Conservation (phyloP, 2,797 vertebrate genomes). For the Sebastes nivosus region DNA sequence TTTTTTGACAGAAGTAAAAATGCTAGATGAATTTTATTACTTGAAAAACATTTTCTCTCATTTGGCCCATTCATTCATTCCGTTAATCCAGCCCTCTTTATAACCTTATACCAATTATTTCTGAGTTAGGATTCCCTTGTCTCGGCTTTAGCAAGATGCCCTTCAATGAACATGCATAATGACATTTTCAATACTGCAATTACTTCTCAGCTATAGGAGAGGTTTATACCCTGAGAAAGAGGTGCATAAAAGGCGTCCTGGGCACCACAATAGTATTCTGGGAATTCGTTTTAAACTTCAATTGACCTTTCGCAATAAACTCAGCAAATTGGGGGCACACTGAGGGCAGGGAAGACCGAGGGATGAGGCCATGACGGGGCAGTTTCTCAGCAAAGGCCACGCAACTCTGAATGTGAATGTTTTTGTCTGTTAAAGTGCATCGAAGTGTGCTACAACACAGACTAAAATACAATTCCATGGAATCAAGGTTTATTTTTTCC, state of each 20-base stretch:
- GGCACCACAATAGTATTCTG: background rate
- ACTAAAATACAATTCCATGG: background rate
- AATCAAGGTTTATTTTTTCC: background rate
- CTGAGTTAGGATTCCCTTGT: background rate
- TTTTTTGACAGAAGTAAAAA: background rate
- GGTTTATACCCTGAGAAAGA: conserved; percentile 3
- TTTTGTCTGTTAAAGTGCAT: background rate
- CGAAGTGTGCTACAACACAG: background rate
- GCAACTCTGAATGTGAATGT: background rate
- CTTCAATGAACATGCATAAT: conserved; percentile 25
- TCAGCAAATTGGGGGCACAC: conserved; percentile 20
- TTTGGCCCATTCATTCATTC: background rate
- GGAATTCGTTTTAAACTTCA: conserved; percentile 10
- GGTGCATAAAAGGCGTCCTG: background rate
- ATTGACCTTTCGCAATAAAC: conserved; percentile 4
- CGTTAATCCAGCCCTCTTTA: background rate
- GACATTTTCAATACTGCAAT: conserved; percentile 2
- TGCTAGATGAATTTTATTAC: background rate
- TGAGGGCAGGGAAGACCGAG: conserved; percentile 5
- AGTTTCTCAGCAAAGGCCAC: background rate
- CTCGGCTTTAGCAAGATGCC: background rate
- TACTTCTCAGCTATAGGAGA: background rate
- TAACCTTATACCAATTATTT: background rate
- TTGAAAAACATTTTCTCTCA: background rate
- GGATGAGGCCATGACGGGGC: background rate